Evolutionary conservation across 2,888 invertebrate species (phyloP).

Genomic region (Campoletis raptor): DNA sequence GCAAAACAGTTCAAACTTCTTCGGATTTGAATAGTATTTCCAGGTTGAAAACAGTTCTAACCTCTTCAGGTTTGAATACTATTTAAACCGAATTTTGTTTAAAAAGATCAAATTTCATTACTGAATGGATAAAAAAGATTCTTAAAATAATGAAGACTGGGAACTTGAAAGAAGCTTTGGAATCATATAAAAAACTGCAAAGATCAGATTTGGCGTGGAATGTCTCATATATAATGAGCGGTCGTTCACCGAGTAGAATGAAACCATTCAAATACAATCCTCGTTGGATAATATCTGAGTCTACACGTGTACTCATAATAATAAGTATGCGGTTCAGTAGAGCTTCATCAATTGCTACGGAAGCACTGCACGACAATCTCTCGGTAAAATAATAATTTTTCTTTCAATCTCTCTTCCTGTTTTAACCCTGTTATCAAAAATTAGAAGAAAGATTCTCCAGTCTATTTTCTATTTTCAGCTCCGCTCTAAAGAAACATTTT

Average conservation of each 20-base stretch:
- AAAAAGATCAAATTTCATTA: too few species aligned
- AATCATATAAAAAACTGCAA: too few species aligned
- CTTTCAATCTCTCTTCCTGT: conserved; percentile 2
- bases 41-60: too few species aligned
- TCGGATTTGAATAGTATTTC: too few species aligned
- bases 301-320: conserved; percentile 22
- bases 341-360: conserved; percentile 28
- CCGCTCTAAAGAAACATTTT: conserved; percentile 2
- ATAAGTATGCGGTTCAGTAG: conserved; percentile 31
- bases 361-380: not conserved
- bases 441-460: not conserved
- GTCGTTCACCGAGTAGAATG: conserved; percentile 45
- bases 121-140: too few species aligned
- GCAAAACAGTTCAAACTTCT: too few species aligned
- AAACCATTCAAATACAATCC: conserved; percentile 46
- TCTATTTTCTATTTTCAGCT: not conserved
- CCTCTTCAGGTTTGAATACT: too few species aligned
- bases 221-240: not conserved
- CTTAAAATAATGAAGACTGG: too few species aligned
- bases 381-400: conserved; percentile 7
- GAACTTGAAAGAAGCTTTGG: too few species aligned
- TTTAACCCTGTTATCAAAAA: not conserved
- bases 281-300: conserved; percentile 45
- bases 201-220: too few species aligned
- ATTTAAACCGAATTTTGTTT: too few species aligned